A percentile compares a stretch with the other conserved stretches of the same genome.
These are phyloP conservation scores for Halocynthia aurantium DNA, from an alignment of 23 tunicate genomes.

Conservation along the genomic window DNA sequence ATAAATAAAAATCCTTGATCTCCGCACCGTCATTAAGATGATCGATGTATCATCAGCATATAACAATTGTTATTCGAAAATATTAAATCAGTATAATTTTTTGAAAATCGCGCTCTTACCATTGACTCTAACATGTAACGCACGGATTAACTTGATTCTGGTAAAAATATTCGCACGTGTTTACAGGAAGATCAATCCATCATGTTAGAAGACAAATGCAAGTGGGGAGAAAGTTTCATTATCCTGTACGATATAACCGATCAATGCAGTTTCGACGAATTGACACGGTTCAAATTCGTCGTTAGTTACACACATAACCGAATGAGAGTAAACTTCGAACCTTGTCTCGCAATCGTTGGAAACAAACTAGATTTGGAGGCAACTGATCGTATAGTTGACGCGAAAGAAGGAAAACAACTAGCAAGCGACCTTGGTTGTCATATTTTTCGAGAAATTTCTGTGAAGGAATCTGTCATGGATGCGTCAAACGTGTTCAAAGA, in stretches of 20 bases:
- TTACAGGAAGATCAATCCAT: slow-evolving; percentile 55
- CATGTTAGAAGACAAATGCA: slow-evolving; percentile 76
- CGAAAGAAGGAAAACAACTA: slow-evolving; percentile 63
- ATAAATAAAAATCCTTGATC: too few species aligned
- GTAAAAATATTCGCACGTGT: background rate
- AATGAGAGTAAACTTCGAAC: slow-evolving; percentile 44
- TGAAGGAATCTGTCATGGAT: slow-evolving; percentile 61
- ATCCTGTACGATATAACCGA: slow-evolving; percentile 83
- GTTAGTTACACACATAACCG: slow-evolving; percentile 63
- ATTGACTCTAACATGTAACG: too few species aligned
- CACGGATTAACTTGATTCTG: too few species aligned
- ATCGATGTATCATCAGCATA: too few species aligned
- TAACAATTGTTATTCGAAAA: too few species aligned
- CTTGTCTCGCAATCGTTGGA: slow-evolving; percentile 58
- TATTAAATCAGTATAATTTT: too few species aligned
- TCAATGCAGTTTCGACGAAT: slow-evolving; percentile 74
- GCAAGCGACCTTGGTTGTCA: slow-evolving; percentile 67
- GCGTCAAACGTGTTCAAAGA: slow-evolving; percentile 54
- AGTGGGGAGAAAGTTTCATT: slow-evolving; percentile 75
- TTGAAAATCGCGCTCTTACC: too few species aligned
- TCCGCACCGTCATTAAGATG: too few species aligned
- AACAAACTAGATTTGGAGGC: slow-evolving; percentile 66
- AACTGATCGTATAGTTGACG: slow-evolving; percentile 51
- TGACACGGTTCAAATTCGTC: slow-evolving; percentile 67
- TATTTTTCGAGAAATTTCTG: slow-evolving; percentile 77